Base-by-base conservation (phyloP, 1,140 invertebrate species). In the Whitmania pigra region DNA sequence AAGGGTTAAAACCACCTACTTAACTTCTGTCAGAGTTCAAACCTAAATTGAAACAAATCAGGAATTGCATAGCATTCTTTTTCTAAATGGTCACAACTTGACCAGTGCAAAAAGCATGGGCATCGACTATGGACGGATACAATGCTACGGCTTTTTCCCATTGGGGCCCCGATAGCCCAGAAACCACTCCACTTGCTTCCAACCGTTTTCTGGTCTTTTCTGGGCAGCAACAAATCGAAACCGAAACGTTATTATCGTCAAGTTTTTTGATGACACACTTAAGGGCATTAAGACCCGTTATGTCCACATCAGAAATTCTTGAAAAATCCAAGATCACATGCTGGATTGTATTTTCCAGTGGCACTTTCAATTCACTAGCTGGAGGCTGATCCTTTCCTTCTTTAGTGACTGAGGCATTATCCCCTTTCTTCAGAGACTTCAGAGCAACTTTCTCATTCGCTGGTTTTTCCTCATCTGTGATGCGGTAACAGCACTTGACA, bases 241-340 rank as follows among this genome's bases (percentile, higher is more conserved):
- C 22, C 11, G 22, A 22, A 63, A 63, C 15, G 29, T 31, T 31
- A 1, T 13, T 63, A 63, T 22, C 11, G 29, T 63, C 29, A 31
- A 63, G 22, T 20, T 63, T 63, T 13, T n/a, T 63, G 57, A 63
- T 25, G 57, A 7, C 22, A 63, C 29, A 13, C 25, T 70, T 70
- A 22, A 70, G 43, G 6, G 53, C 69, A n/a, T 53, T 53, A 22
- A 70, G 69, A 22, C 69, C 69, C 25, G 69, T 70, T 53, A 54
- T 53, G 29, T 70, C 69, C 6, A 70, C 53, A 49, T 70, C 31
- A 49, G 31, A 70, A 22, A 70, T 49, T 36, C 31, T 25, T 2
- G 69, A 53, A 53, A 40, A 70, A 49, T 70, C 69, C 18, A 70
- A 70, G 36, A 70, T 53, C 17, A 54, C 43, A 49, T 22, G 53